Evolutionary conservation across 2,888 invertebrate genomes (phyloP), one percentile per base, ranked within the genome.

Genomic region (Dryomyza anilis): DNA sequence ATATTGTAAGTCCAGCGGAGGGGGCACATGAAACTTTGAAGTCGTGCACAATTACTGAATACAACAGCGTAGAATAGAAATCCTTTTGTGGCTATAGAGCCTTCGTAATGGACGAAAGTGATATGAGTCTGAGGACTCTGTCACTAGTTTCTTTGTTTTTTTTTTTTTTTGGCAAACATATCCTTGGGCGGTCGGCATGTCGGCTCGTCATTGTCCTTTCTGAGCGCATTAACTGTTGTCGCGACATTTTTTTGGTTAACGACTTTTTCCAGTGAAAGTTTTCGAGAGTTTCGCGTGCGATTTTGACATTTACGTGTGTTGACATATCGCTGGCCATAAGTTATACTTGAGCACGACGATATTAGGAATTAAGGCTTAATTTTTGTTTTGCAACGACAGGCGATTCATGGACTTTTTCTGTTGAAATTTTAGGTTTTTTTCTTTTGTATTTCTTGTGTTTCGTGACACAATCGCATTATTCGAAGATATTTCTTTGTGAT

Each of bases 391-490:
- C 33, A 36, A 21, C 27, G 21, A 27, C 50, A 14, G 50, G 66
- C 58, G 66, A 64, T 69, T 64, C 65, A 60, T 69, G 64, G 66
- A 55, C 64, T 63, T 68, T 63, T 67, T 63, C 50, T 65, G 64
- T 45, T 36, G 55, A 55, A 60, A 36, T 50, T 62, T 64, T 43
- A n/a, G 16, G 19, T 46, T 56, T 59, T 46, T 36, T 55, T 29
- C 59, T 27, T 19, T 52, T 50, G 52, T 36, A 50, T 48, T 29
- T 33, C 72, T 72, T 73, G 71, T 73, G 75, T 78, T 77, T 79
- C 78, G 78, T 78, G 78, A 78, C 78, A 78, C 77, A 76, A 76
- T 79, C 76, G 73, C 76, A 77, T 78, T 75, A 73, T 75, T 79
- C 72, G 66, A 43, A 25, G 53, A 55, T 30, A 55, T 48, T 43